These are phyloP conservation scores for Amphiprion ocellaris DNA, from an alignment of 2,113 vertebrate genomes.

Conservation along the genomic window DNA sequence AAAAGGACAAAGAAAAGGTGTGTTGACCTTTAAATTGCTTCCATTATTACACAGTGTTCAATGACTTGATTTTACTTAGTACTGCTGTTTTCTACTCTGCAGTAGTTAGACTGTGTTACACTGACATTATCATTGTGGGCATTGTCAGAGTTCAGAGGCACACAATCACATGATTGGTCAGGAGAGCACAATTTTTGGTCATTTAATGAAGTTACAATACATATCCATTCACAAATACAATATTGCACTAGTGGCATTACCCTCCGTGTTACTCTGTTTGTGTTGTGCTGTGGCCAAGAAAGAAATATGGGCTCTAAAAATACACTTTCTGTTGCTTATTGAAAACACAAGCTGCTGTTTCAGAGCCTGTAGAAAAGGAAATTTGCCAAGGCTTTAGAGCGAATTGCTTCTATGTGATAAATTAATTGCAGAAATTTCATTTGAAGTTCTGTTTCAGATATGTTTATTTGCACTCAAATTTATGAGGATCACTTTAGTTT, in stretches of 20 bases:
- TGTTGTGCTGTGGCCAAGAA: constrained; percentile 59
- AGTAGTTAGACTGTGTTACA: constrained; percentile 18
- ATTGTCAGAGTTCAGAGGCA: constrained; percentile 12
- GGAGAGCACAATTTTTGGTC: not conserved
- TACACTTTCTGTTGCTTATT: constrained; percentile 58
- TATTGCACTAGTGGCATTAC: constrained; percentile 32
- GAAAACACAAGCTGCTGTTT: constrained; percentile 55
- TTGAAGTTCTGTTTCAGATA: constrained; percentile 3
- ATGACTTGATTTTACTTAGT: not conserved
- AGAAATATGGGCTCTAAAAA: constrained; percentile 52
- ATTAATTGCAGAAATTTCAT: constrained; percentile 10
- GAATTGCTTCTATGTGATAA: constrained; percentile 3
- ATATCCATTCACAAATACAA: constrained; percentile 38
- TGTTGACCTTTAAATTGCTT: constrained; percentile 40
- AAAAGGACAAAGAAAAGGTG: constrained; percentile 97
- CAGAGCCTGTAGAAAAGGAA: constrained; percentile 8
- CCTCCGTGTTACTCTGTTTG: constrained; percentile 55
- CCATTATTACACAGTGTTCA: constrained; percentile 4
- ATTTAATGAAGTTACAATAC: constrained; percentile 10
- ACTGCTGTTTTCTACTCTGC: constrained; percentile 9
- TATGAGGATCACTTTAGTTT: not conserved
- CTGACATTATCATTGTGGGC: constrained; percentile 14
- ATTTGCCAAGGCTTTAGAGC: constrained; percentile 14
- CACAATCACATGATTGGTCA: constrained; percentile 8
- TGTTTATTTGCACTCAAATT: not conserved